Evolutionary conservation across 2,797 vertebrate species (phyloP).

Genomic region (Schizothorax lantsangensis): DNA sequence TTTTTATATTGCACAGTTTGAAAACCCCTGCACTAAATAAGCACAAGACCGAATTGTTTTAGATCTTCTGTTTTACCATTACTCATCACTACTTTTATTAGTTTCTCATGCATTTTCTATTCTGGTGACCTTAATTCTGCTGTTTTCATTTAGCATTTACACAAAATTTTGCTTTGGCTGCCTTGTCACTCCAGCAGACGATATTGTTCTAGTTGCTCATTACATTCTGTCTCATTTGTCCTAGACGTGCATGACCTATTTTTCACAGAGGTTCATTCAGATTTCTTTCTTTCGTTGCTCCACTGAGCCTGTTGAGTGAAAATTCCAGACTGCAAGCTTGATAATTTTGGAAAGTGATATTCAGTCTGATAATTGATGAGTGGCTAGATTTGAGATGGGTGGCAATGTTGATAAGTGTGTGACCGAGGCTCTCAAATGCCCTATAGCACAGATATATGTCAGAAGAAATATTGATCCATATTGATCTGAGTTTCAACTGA

Average conservation of each 20-base stretch:
- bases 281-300: conserved; percentile 15
- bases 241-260: conserved; percentile 30
- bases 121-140: not conserved
- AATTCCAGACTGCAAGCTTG: conserved; percentile 36
- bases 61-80: not conserved
- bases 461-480: conserved; percentile 62
- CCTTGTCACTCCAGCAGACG: not conserved
- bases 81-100: not conserved
- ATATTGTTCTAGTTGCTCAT: conserved; percentile 11
- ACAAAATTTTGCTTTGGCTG: not conserved
- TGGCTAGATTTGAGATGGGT: conserved; percentile 65
- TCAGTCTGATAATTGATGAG: conserved; percentile 71
- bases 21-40: not conserved
- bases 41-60: not conserved
- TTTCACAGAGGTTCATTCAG: conserved; percentile 5
- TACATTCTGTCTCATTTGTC: not conserved
- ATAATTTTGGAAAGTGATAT: conserved; percentile 58
- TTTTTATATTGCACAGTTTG: not conserved
- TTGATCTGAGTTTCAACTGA: conserved; percentile 58
- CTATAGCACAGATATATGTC: conserved; percentile 59
- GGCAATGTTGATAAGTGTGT: conserved; percentile 71
- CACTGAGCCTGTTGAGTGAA: not conserved
- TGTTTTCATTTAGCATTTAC: conserved; percentile 9
- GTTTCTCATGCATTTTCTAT: not conserved
- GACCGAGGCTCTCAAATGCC: conserved; percentile 64